Evolutionary conservation across 2,888 invertebrate genomes (phyloP), one percentile per base, ranked within the genome.

Genomic region (Erannis defoliaria): DNA sequence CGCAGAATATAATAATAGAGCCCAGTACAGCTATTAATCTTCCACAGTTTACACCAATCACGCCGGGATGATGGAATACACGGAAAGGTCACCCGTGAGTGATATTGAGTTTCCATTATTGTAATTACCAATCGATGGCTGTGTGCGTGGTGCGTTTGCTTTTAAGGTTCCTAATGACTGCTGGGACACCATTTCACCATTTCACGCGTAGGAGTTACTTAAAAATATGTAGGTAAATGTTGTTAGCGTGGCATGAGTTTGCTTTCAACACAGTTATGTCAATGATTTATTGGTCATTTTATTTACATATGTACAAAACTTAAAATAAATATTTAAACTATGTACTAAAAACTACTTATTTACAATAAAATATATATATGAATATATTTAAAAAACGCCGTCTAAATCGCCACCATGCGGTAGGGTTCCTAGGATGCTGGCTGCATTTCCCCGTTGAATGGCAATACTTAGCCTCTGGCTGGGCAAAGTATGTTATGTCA

Each of bases 11-110:
- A 18, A 49, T 49, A 49, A 10, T 49, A 18, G 6, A 12, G 12
- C n/a, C n/a, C 14, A n/a, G 10, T 26, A 31, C 4, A 29, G 66
- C 66, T 67, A 76, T 71, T 75, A 74, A 72, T 80, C 66, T 72
- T 54, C 43, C 19, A 58, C 55, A 62, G 68, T 66, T 64, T 67
- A 62, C 67, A 70, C 67, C 67, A 70, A 75, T 72, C 73, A 65
- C 68, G 54, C 31, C 19, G 48, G 59, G 50, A 59, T 70, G 56
- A 68, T 67, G 54, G 46, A 65, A 59, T 60, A 54, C 55, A 48
- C 18, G 42, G 42, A 61, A 62, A 62, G 53, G 67, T 64, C 68
- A 65, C 14, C 3, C 46, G 51, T 58, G 53, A 59, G 31, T 55
- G 56, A 21, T 53, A 50, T 57, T 45, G 53, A 61, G 35, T 51